These are phyloP conservation scores for Nomada ruficornis DNA, from an alignment of 2,888 invertebrate species.

Conservation along the genomic window DNA sequence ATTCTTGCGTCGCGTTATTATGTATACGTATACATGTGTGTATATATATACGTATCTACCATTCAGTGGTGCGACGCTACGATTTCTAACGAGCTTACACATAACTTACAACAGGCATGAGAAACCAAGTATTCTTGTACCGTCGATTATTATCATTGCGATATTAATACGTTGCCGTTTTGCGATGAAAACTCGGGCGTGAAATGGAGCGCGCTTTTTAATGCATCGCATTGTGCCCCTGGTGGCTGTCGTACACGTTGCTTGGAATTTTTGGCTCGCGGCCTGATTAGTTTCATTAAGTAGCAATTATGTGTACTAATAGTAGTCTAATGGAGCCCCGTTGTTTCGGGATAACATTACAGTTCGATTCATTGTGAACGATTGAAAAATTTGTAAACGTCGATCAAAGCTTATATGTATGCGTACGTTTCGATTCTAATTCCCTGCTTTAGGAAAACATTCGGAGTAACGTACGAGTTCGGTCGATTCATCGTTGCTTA, in stretches of 20 bases:
- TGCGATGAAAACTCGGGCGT: conserved; percentile 34
- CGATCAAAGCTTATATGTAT: too few relatives aligned
- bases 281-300: neutral
- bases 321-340: neutral
- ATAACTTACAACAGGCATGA: neutral
- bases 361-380: neutral
- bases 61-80: conserved; percentile 27
- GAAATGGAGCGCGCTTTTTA: conserved; percentile 9
- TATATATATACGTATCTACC: conserved; percentile 5
- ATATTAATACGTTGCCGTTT: neutral
- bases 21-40: too few relatives aligned
- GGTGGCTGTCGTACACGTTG: conserved; percentile 50
- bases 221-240: neutral
- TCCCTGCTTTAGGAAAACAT: too few relatives aligned
- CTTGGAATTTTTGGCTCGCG: conserved; percentile 48
- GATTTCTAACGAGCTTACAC: conserved; percentile 25
- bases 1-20: conserved; percentile 4
- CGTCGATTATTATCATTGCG: neutral
- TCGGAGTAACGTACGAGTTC: too few relatives aligned
- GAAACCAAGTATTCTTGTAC: conserved; percentile 7
- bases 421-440: too few relatives aligned
- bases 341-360: neutral
- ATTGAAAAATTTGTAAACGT: neutral
- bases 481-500: too few relatives aligned
- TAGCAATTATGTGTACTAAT: conserved; percentile 9